Evolutionary conservation across 2,888 invertebrate species (phyloP), one percentile per base, ranked within the genome.

Genomic region (Drosophila longiperda): DNA sequence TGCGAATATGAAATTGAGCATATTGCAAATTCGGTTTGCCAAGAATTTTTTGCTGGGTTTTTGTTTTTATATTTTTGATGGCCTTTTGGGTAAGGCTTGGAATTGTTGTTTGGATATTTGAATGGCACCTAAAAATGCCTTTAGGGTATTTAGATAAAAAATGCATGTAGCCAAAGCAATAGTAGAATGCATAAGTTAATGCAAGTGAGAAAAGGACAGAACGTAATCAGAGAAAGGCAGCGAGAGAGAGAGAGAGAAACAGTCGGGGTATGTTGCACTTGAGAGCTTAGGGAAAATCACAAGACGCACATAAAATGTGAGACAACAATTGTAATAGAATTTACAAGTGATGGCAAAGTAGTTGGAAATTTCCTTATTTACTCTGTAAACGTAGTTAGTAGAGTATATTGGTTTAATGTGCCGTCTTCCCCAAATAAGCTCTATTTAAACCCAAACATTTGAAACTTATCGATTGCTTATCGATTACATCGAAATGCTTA

Each of bases 111-210:
- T 73, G 73, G 66, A 75, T 69, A 75, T 75, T 73, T 68, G 62
- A 68, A 68, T 74, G 75, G 66, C 75, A 74, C 42, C 62, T 78
- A 88, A 90, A 90, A 87, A 87, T 72, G 86, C 75, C 90, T 82
- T 85, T 77, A 65, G 86, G 90, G 88, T 80, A 82, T 88, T 87
- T 75, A 74, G 86, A 86, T 86, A 85, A 72, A 80, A 89, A 88
- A 86, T 75, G 63, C 75, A 84, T 84, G 82, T 61, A 71, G 75
- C 71, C 72, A 52, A 45, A 54, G 66, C 60, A 65, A 81, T 55
- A 64, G 52, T 58, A 54, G 68, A 73, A 69, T 57, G 66, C 69
- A 83, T 68, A 63, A 78, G 59, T 66, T 57, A 63, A 55, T 66
- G 45, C 33, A 6, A 64, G 64, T 73, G 34, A 45, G 26, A 32